Base-by-base conservation (phyloP, 2,113 vertebrate species). In the Athene noctua region DNA sequence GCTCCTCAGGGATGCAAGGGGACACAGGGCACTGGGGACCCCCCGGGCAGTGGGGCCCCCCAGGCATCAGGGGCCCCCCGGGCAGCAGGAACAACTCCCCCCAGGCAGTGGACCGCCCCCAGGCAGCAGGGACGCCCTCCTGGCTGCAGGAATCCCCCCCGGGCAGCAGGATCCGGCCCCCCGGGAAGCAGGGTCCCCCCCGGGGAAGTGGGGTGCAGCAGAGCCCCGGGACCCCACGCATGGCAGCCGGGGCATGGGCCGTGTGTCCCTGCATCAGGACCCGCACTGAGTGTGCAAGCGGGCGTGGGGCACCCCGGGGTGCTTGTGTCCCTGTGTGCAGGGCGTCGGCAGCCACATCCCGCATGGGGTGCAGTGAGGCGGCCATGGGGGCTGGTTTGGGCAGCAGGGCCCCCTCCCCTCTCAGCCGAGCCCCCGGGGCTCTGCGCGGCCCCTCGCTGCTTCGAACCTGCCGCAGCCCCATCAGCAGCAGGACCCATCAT, bases 241-340 rank as follows among this genome's bases (percentile, higher is more conserved):
- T 1, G 3, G 55, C 11, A 7, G 34, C 5, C 1, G 7, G 57
- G 71, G 40, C 2, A 34, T 15, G 5, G 10, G 38, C 5, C 14
- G 4, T 7, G n/a, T 13, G 17, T 27, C 46, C 22, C 54, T 10
- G 25, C 14, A 5, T 12, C 7, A 1, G 57, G 65, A 79, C 26
- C n/a, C 5, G 2, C 42, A 6, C 10, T 3, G 6, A 21, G 25
- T 59, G n/a, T 3, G 30, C 2, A 25, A 62, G 44, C 0, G 34
- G 40, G 27, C 21, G 59, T 7, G 59, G n/a, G 38, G 7, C 54
- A 14, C 85, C 47, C 42, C 1, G 38, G 44, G 59, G 6, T 22
- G 8, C 20, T 44, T 3, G 9, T 49, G 30, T n/a, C 23, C n/a
- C n/a, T 2, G 1, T 9, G 2, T 1, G 4, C n/a, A 2, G 54